Evolutionary conservation across 2,113 vertebrate species (phyloP), one percentile per base, ranked within the genome.

Genomic region (Pyrgilauda ruficollis): DNA sequence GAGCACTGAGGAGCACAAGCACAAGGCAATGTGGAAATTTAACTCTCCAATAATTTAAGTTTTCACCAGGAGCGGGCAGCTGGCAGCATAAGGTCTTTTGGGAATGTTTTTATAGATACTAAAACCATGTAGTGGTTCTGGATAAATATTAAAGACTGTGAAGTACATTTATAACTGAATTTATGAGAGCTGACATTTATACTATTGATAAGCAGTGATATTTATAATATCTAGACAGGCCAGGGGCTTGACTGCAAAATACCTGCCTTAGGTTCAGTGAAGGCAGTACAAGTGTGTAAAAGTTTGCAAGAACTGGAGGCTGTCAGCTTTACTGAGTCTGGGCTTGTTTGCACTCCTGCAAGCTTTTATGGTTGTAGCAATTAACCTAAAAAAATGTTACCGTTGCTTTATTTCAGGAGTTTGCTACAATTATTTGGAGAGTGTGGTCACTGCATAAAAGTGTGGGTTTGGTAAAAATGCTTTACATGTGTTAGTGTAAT

Each of bases 161-260:
- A 28, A 53, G 26, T 73, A 43, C n/a, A 31, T 93, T 94, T 94
- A 33, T 64, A 23, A 0, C 0, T 66, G 50, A 37, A 46, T 39
- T 80, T 52, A 31, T 13, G 7, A 62, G n/a, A 62, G 28, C 19
- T 95, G 66, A 74, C 72, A 47, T 93, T 94, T 93, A 83, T 59
- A 14, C 16, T 88, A 10, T 76, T 66, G 37, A 19, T 66, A 59
- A 58, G 53, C 52, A 37, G 28, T 94, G 66, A 61, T 67, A 52
- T 93, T 89, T 89, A 64, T 56, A 56, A 2, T 75, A 90, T 61
- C n/a, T 74, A 41, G 73, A 56, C 31, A 33, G 49, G 11, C 26
- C 56, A 43, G 13, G 47, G 24, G 14, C 39, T 81, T 81, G 47
- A 26, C 63, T 61, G 76, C 17, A 28, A 86, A 86, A 69, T 61